Evolutionary conservation across 2,888 invertebrate genomes (phyloP).

Genomic region (Himalopsyche tibetana): DNA sequence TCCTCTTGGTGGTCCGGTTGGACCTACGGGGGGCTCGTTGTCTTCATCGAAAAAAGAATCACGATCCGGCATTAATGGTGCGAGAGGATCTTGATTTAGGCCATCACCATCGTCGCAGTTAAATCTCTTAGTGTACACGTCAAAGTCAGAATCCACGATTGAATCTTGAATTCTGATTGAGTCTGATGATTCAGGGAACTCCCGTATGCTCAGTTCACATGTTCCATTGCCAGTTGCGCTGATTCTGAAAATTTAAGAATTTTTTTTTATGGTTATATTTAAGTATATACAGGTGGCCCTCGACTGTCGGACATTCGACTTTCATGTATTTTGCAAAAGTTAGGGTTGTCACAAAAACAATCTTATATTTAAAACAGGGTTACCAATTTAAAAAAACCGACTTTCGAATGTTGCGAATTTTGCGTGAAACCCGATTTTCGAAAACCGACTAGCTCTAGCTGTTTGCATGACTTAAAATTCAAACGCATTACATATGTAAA

Average conservation of each 20-base stretch:
- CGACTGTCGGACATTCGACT: too few species aligned
- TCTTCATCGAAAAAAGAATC: constrained; percentile 65
- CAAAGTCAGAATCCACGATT: constrained; percentile 78
- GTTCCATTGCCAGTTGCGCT: constrained; percentile 80
- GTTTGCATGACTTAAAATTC: too few species aligned
- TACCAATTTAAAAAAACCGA: too few species aligned
- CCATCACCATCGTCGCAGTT: constrained; percentile 72
- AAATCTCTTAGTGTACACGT: constrained; percentile 77
- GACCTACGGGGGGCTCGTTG: not conserved
- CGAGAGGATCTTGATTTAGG: constrained; percentile 60
- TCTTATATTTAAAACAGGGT: too few species aligned
- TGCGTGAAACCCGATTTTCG: too few species aligned
- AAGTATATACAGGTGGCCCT: not conserved
- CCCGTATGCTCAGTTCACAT: constrained; percentile 76
- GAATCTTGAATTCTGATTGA: constrained; percentile 75
- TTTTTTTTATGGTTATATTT: not conserved
- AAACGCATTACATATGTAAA: not conserved
- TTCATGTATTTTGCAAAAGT: too few species aligned
- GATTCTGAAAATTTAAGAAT: constrained; percentile 72
- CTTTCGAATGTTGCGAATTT: too few species aligned
- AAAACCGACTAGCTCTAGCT: too few species aligned
- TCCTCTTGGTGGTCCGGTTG: not conserved
- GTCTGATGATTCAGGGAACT: constrained; percentile 72
- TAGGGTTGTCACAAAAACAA: too few species aligned
- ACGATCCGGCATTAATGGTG: constrained; percentile 56